Evolutionary conservation across 2,888 invertebrate genomes (phyloP).

Genomic region (Oxystoma pomonae): DNA sequence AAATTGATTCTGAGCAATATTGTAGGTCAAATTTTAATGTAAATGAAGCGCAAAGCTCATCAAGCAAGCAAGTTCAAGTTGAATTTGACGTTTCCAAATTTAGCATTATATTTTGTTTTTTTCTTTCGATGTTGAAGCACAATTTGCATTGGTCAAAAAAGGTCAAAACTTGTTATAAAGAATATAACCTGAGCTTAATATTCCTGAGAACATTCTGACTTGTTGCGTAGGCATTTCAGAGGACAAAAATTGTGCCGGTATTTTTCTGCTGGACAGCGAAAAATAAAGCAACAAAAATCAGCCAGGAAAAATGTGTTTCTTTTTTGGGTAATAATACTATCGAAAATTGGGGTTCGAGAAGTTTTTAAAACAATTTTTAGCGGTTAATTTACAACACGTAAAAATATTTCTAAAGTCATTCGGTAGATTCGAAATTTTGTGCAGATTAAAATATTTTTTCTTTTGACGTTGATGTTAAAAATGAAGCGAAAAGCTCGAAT

Average conservation of each 20-base stretch:
- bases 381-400: no score
- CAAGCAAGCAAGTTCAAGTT: no score
- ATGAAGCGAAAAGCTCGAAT: no score
- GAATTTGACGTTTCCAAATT: not conserved
- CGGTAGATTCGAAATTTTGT: no score
- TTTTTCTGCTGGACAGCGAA: not conserved
- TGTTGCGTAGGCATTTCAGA: conserved; percentile 21
- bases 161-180: not conserved
- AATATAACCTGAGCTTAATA: conserved; percentile 44
- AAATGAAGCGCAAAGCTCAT: no score
- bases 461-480: no score
- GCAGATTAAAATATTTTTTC: no score
- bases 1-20: no score
- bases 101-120: not conserved
- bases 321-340: not conserved
- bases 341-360: no score
- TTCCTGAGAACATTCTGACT: conserved; percentile 45
- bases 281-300: not conserved
- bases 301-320: not conserved
- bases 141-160: conserved; percentile 1
- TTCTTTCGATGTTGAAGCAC: not conserved
- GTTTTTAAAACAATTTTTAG: no score
- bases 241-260: conserved; percentile 6
- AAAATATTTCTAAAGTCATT: no score
- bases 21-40: no score